Base-by-base conservation (phyloP, 2,113 vertebrate genomes). In the Brachyhypopomus occidentalis region DNA sequence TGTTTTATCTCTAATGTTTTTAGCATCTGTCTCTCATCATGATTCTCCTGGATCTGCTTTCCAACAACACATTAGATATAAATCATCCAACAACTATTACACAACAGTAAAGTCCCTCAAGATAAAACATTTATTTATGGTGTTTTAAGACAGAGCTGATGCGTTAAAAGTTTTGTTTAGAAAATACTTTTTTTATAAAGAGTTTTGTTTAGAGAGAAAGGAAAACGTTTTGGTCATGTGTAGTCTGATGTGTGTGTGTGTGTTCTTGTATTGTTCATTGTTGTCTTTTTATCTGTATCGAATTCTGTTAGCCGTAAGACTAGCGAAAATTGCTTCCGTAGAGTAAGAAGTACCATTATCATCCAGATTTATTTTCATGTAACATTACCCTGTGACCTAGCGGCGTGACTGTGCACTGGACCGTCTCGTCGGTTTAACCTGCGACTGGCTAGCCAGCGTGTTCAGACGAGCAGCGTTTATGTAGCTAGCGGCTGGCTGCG, bases 1-100 rank as follows among this genome's bases (percentile, higher is more conserved):
- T 91, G 87, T 89, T 90, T 88, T 87, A 85, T 85, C 84, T 90
- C 77, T 87, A 87, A 82, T 81, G 17, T n/a, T 38, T 78, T 45
- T 22, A 11, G 60, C 14, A 16, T 56, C 27, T 74, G 20, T 20
- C 62, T 66, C 55, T 41, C 22, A 11, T 30, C 17, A 14, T 22
- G 41, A 20, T 8, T 48, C 36, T 79, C 56, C 69, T 23, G 23
- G 5, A 52, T 20, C 22, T 20, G 66, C 67, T 79, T 79, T 56
- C 41, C 34, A 74, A 55, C 22, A 56, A 67, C 17, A 38, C 8
- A n/a, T 66, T 36, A 56, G 70, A 64, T 52, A 30, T 5, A 63
- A 45, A 36, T 59, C 55, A 75, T 75, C 58, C 58, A 75, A 62
- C 72, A 11, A 58, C 73, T 56, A 62, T 60, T 75, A 62, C 73